Base-by-base conservation (phyloP, 2,113 vertebrate species). In the Prietella phreatophila region DNA sequence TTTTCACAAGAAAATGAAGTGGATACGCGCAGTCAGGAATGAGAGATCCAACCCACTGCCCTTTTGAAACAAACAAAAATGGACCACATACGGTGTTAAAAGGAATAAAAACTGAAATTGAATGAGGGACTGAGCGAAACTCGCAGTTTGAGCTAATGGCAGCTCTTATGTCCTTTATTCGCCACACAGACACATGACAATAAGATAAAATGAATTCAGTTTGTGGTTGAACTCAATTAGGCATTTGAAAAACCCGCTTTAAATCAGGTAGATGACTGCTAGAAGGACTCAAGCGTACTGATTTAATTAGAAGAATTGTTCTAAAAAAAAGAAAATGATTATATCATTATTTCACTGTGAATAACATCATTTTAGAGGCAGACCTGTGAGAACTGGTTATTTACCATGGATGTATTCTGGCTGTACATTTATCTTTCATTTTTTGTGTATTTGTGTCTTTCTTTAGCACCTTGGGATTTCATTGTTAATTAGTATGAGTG, bases 1-100 rank as follows among this genome's bases (percentile, higher is more conserved):
- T 55, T 63, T 63, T 56, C 50, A 56, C 6, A 5, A 76, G 36
- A 73, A n/a, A 88, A n/a, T 60, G n/a, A 67, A 79, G n/a, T 88
- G 69, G 69, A 78, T 53, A 55, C 47, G 78, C 82, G 22, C 30
- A 69, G 58, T 65, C 58, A 30, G 69, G 55, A 65, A 88, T 14
- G n/a, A 76, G n/a, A 84, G 82, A 67, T 55, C 10, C 19, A 58
- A 30, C n/a, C 60, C 17, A 39, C 11, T 79, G 82, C 8, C 42
- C 47, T 36, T 63, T 20, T 22, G 20, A 83, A 78, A 78, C 47
- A 53, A 88, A 58, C 53, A 65, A 61, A 50, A 58, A 61, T 10
- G 65, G 80, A 83, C 71, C 73, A 61, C 60, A 15, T 63, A 71
- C 42, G 5, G 47, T 65, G 79, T 73, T 42, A n/a, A 47, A 39